Evolutionary conservation across 2,888 invertebrate species (phyloP).

Genomic region (Sinotaia quadrata): DNA sequence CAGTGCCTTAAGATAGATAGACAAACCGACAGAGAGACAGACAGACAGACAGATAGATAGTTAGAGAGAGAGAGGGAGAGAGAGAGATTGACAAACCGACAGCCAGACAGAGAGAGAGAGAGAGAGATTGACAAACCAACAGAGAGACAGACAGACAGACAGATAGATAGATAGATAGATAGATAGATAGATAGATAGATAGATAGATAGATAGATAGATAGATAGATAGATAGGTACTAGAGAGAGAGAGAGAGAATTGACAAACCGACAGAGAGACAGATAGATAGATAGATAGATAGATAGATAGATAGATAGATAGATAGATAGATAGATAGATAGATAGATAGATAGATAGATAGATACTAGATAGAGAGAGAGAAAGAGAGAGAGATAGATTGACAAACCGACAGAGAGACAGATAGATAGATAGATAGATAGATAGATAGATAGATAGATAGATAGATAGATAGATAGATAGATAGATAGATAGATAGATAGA

Average conservation of each 20-base stretch:
- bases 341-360: neutral
- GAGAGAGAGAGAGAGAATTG: neutral
- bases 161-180: neutral
- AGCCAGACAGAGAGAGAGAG: neutral
- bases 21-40: conserved; percentile 12
- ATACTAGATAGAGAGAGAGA: no score
- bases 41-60: conserved; percentile 4
- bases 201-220: neutral
- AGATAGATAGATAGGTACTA: neutral
- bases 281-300: neutral
- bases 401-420: no score
- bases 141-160: conserved; percentile 7
- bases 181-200: neutral
- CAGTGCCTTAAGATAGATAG: no score
- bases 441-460: neutral
- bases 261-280: neutral
- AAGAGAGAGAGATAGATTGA: no score
- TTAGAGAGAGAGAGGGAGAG: no score
- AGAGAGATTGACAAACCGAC: no score
- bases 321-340: neutral
- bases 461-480: neutral
- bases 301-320: neutral
- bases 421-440: neutral
- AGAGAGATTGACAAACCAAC: no score
- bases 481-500: neutral